These are phyloP conservation scores for Promerops cafer DNA, from an alignment of 2,113 vertebrate genomes.

Conservation along the genomic window DNA sequence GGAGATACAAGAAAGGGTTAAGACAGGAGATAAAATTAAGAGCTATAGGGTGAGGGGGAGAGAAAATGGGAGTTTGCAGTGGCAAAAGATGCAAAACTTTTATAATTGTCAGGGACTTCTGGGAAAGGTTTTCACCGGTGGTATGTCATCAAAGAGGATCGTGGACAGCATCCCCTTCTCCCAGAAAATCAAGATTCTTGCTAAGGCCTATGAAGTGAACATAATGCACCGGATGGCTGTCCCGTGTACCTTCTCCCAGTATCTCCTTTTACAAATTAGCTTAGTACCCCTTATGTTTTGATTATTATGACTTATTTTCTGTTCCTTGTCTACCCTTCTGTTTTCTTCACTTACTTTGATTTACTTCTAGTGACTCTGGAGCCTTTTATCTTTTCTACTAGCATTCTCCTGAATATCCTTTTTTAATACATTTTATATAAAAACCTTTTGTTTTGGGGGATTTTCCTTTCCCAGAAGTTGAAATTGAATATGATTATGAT, in stretches of 20 bases:
- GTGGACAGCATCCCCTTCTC: background rate
- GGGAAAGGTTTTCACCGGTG: background rate
- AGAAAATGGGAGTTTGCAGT: background rate
- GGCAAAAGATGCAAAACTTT: background rate
- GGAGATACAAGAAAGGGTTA: background rate
- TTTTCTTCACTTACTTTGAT: background rate
- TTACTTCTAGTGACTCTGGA: background rate
- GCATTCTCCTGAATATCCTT: background rate
- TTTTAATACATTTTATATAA: background rate
- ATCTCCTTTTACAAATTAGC: background rate
- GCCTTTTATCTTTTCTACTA: background rate
- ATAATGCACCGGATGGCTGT: background rate
- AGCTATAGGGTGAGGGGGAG: background rate
- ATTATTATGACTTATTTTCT: background rate
- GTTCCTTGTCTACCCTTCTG: background rate
- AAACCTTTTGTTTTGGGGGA: background rate
- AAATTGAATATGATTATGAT: background rate
- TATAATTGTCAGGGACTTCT: background rate
- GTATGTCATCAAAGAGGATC: accelerated
- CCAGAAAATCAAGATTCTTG: background rate
- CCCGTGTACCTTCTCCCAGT: background rate
- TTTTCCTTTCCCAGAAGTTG: background rate
- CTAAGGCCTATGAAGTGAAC: background rate
- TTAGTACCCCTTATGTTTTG: background rate
- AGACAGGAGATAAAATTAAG: background rate